Evolutionary conservation across 2,797 vertebrate genomes (phyloP), one percentile per base, ranked within the genome.

Genomic region (Clangula hyemalis): DNA sequence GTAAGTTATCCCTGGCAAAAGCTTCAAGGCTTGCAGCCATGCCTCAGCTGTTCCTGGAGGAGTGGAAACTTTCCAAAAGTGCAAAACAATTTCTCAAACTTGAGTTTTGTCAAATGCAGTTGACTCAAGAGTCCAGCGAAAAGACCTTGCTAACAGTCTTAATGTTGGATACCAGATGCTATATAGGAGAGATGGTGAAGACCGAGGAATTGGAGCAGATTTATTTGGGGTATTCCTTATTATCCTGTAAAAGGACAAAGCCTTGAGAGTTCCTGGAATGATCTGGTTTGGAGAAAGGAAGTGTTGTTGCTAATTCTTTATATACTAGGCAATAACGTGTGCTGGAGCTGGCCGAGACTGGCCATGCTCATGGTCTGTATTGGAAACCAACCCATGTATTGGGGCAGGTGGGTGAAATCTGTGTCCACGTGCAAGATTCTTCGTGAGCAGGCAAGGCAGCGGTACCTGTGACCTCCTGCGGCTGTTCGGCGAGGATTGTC

Each of bases 181-280:
- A 1, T 4, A 5, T 10, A 4, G 47, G 47, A n/a, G 56, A 21
- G 34, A 2, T 32, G 10, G 1, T 12, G 82, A 18, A 21, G 32
- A 12, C 2, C 4, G 28, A 51, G 20, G 71, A 43, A 45, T 21
- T 17, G 61, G 30, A 24, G 43, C 8, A 25, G 34, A 1, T n/a
- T 0, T 2, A 0, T 18, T n/a, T 28, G 38, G 11, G 38, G 13
- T 13, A 0, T 30, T 38, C 1, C 0, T 41, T 22, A 0, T 14
- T 18, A 13, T 4, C 69, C 36, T 13, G 3, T 6, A 4, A 21
- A 53, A 20, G 24, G 13, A 16, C 13, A 27, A 53, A 43, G 10
- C 27, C 39, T 13, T 4, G 41, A 32, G 69, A 45, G 47, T 14
- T 1, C 2, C 4, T 0, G 25, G 20, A 11, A 11, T 24, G 13